Conservation (phyloP, 2,888 invertebrate species). For the Chouioia cunea region DNA sequence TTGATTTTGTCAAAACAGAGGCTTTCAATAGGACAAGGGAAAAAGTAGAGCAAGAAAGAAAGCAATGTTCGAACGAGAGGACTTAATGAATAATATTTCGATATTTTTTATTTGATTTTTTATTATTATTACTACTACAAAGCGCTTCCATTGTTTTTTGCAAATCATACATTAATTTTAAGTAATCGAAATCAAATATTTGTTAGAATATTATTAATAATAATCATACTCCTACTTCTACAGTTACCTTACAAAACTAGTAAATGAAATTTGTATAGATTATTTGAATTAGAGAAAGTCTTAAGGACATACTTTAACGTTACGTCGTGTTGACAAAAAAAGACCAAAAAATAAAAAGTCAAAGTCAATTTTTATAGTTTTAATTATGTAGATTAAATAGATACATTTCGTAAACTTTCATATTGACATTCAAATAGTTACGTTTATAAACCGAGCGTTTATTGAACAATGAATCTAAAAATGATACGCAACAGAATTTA, state of each 20-base stretch:
- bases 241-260: constrained; percentile 44
- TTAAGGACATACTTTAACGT: constrained; percentile 29
- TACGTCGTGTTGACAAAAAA: constrained; percentile 31
- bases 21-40: constrained; percentile 90
- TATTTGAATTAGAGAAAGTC: constrained; percentile 45
- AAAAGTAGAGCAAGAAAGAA: constrained; percentile 80
- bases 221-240: constrained; percentile 39
- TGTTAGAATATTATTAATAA: constrained; percentile 32
- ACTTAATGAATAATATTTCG: constrained; percentile 47
- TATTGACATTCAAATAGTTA: too few relatives aligned
- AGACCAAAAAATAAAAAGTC: constrained; percentile 41
- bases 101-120: constrained; percentile 1
- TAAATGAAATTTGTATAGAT: constrained; percentile 26
- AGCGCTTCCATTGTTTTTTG: constrained; percentile 42
- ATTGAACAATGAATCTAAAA: constrained; percentile 26
- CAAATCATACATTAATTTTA: constrained; percentile 14
- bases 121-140: constrained; percentile 14
- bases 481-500: constrained; percentile 5
- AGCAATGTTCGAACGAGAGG: constrained; percentile 66
- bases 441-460: constrained; percentile 15
- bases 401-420: too few relatives aligned
- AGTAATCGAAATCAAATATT: constrained; percentile 23
- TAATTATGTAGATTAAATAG: too few relatives aligned
- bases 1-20: constrained; percentile 94
- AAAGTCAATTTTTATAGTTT: constrained; percentile 28